Conservation (phyloP, 2,113 vertebrate species). For the Hyaena hyaena region DNA sequence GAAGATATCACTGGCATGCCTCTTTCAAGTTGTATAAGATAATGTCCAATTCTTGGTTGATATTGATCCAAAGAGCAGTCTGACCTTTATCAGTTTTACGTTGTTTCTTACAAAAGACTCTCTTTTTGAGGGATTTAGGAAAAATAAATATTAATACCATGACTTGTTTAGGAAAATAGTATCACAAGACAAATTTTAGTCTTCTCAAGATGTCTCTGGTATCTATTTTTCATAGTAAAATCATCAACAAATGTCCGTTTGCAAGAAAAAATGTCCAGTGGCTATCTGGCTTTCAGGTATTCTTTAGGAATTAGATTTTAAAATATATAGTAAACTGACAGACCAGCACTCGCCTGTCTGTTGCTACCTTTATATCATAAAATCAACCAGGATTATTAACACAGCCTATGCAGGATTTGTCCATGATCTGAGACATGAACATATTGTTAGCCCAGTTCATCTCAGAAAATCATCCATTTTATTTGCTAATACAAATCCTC, state of each 20-base stretch:
- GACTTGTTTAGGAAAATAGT: not conserved
- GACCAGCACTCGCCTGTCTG: conserved; percentile 48
- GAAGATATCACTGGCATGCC: no score
- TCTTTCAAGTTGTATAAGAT: not conserved
- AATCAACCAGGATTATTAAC: conserved; percentile 58
- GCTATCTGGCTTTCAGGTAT: not conserved
- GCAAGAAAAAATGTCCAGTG: not conserved
- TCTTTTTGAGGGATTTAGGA: not conserved
- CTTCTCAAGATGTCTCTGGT: not conserved
- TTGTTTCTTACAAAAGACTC: not conserved
- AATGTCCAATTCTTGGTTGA: not conserved
- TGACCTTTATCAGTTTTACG: not conserved
- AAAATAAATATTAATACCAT: conserved; percentile 34
- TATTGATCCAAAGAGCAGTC: not conserved
- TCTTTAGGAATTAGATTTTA: conserved; percentile 46
- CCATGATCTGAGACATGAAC: conserved; percentile 31
- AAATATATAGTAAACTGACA: conserved; percentile 47
- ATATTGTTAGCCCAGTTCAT: not conserved
- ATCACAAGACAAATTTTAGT: conserved; percentile 20
- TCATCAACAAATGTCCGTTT: conserved; percentile 34
- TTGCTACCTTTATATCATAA: conserved; percentile 71
- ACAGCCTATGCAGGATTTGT: not conserved
- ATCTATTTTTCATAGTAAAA: conserved; percentile 24
- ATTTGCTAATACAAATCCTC: conserved; percentile 18
- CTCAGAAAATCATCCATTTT: conserved; percentile 53